Percentiles rank a stretch among this genome's conserved stretches.
Evolutionary conservation across 2,797 vertebrate species (phyloP).

Genomic region (Hyperoplus lanceolatus): DNA sequence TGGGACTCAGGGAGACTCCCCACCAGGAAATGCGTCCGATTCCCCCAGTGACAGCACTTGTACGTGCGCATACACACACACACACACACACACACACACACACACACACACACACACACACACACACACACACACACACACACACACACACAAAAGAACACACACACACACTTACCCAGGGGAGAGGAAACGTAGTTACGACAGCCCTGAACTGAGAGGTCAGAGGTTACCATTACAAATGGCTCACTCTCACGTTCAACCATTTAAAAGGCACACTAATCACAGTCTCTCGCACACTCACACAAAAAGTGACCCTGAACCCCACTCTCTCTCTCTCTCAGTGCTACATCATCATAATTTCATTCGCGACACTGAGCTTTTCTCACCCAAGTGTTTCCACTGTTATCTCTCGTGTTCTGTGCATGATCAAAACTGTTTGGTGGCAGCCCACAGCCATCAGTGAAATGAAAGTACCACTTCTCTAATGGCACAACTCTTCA

Average conservation of each 20-base stretch:
- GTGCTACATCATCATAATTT: conserved; percentile 50
- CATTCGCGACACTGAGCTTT: conserved; percentile 38
- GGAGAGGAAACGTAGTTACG: conserved; percentile 68
- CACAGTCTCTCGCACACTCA: conserved; percentile 25
- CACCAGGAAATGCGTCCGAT: conserved; percentile 69
- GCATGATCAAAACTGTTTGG: conserved; percentile 26
- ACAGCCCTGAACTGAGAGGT: conserved; percentile 65
- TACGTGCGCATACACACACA: conserved; percentile 10
- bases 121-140: too few species aligned
- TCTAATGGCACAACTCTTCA: conserved; percentile 42
- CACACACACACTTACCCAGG: conserved; percentile 7
- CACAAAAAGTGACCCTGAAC: conserved; percentile 34
- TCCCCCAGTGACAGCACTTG: conserved; percentile 47
- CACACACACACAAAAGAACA: too few species aligned
- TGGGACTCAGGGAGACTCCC: conserved; percentile 43
- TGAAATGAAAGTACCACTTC: conserved; percentile 31
- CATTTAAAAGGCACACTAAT: conserved; percentile 56
- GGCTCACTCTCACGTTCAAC: conserved; percentile 73
- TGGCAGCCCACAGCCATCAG: conserved; percentile 21
- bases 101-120: too few species aligned
- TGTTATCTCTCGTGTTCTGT: conserved; percentile 41
- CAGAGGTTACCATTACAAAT: conserved; percentile 80
- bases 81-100: conserved; percentile 30
- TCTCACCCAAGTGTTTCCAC: conserved; percentile 63
- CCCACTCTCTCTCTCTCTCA: conserved; percentile 43